Conservation (phyloP, 2,113 vertebrate species). For the Acanthochromis polyacanthus region DNA sequence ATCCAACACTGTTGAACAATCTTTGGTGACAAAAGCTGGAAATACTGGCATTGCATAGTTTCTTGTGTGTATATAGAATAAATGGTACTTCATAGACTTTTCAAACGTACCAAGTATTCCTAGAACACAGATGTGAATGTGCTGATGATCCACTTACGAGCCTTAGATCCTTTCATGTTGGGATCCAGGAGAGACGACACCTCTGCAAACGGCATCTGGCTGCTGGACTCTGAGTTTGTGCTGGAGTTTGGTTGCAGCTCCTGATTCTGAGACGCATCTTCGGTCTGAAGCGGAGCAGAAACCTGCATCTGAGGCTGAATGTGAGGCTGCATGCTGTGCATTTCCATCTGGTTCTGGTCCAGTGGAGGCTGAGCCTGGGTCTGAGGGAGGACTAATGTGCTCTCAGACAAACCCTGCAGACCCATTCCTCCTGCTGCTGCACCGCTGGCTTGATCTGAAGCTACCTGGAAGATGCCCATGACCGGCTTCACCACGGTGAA, state of each 20-base stretch:
- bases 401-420: slow-evolving; percentile 69
- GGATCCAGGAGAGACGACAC: slow-evolving; percentile 86
- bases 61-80: not conserved
- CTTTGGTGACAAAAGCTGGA: not conserved
- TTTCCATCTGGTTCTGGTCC: slow-evolving; percentile 69
- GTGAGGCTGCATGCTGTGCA: slow-evolving; percentile 68
- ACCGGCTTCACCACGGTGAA: slow-evolving; percentile 79
- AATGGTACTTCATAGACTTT: no score
- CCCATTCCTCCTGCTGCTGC: slow-evolving; percentile 47
- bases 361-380: slow-evolving; percentile 51
- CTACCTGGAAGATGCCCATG: slow-evolving; percentile 78
- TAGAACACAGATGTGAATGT: no score
- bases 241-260: slow-evolving; percentile 35
- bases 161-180: slow-evolving; percentile 88
- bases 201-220: slow-evolving; percentile 83
- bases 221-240: slow-evolving; percentile 13
- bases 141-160: slow-evolving; percentile 68
- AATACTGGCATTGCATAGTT: no score
- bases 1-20: no score
- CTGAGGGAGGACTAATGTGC: slow-evolving; percentile 67
- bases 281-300: slow-evolving; percentile 26
- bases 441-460: slow-evolving; percentile 66
- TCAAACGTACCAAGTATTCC: no score
- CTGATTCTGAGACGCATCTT: slow-evolving; percentile 60
- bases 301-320: slow-evolving; percentile 69